phyloP scores from a whole-genome alignment of 2,797 vertebrate genomes.

The Acomys russatus region DNA sequence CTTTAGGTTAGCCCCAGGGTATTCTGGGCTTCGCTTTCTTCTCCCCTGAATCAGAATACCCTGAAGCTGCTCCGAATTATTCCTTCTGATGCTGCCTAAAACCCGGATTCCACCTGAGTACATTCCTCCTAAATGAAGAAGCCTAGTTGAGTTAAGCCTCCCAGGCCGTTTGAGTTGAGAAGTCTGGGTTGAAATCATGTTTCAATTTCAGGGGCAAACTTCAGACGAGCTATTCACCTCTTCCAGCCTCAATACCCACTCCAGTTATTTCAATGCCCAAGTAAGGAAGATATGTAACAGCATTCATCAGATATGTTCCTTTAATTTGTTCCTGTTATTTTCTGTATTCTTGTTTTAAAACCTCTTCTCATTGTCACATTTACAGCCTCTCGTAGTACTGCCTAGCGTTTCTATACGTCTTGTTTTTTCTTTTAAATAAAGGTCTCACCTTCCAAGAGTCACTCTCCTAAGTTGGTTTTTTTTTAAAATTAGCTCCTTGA shows the following conservation, averaged over 20 bases:
- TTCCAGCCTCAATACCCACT: background rate
- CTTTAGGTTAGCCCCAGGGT: background rate
- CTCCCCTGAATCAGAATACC: slow-evolving; percentile 12
- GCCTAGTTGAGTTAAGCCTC: background rate
- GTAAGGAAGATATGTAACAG: background rate
- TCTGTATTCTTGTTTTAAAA: slow-evolving; percentile 3
- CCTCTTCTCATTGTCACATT: background rate
- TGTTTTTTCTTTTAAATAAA: slow-evolving; percentile 2
- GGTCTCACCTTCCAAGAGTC: background rate
- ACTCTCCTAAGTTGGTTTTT: background rate
- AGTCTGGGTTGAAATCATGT: background rate
- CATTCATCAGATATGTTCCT: background rate
- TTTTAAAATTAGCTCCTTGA: background rate
- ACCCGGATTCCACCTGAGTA: background rate
- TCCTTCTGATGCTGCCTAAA: background rate
- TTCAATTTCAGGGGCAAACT: background rate
- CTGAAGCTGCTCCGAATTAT: background rate
- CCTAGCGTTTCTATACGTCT: background rate
- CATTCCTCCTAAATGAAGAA: background rate
- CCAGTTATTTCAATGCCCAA: background rate
- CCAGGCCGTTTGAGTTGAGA: background rate
- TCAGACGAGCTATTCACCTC: background rate
- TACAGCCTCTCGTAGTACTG: background rate
- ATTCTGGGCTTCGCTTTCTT: background rate
- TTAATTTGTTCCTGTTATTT: slow-evolving; percentile 4